These are phyloP conservation scores for Paramormyrops kingsleyae DNA, from an alignment of 2,113 vertebrate genomes.

Conservation along the genomic window DNA sequence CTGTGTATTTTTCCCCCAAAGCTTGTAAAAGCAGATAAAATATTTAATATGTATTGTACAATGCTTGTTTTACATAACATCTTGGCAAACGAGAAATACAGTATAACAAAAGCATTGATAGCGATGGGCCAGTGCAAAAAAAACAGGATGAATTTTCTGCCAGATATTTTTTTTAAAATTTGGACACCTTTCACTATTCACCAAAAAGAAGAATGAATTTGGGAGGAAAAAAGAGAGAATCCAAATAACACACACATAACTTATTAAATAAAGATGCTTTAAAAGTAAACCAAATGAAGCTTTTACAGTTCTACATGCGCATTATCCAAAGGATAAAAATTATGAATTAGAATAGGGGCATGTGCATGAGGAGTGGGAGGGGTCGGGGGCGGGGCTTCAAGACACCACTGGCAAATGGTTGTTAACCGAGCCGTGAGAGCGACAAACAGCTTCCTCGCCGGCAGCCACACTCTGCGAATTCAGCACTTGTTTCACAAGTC, in stretches of 20 bases:
- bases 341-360: neutral
- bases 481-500: neutral
- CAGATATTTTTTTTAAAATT: neutral
- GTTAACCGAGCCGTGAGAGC: neutral
- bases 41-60: conserved; percentile 70
- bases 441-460: neutral
- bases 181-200: conserved; percentile 65
- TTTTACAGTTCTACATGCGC: conserved; percentile 77
- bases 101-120: conserved; percentile 71
- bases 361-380: neutral
- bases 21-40: conserved; percentile 78
- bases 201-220: conserved; percentile 70
- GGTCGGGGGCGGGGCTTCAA: neutral
- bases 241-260: conserved; percentile 68
- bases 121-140: conserved; percentile 43
- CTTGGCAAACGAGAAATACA: conserved; percentile 62
- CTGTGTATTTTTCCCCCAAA: conserved; percentile 42
- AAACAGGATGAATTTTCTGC: conserved; percentile 30
- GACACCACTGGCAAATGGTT: neutral
- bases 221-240: conserved; percentile 56
- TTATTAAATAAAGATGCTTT: conserved; percentile 83
- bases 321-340: conserved; percentile 64
- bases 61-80: conserved; percentile 59
- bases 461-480: neutral
- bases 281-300: conserved; percentile 77